phyloP scores from a whole-genome alignment of 2,113 vertebrate species.

The Seriola dumerili region DNA sequence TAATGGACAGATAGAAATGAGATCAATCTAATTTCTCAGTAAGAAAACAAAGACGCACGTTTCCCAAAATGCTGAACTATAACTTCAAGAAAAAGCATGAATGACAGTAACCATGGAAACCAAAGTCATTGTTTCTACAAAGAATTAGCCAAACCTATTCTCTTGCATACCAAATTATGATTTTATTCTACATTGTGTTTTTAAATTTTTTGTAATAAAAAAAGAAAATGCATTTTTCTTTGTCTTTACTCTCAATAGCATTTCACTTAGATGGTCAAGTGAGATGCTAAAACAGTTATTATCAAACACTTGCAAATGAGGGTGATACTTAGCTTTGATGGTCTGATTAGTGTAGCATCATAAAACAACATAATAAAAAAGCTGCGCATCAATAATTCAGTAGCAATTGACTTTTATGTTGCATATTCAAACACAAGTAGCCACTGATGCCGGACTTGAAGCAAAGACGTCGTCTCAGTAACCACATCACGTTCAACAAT shows the following conservation, averaged over 20 bases:
- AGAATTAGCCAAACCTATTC: background rate
- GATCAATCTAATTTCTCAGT: no score
- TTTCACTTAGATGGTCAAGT: background rate
- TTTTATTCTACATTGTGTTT: background rate
- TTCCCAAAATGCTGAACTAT: background rate
- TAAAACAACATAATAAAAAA: background rate
- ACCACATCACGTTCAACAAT: background rate
- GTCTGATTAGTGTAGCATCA: background rate
- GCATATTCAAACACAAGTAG: conserved; percentile 37
- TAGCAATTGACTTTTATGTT: conserved; percentile 18
- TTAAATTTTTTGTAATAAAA: conserved; percentile 60
- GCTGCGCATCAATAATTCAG: background rate
- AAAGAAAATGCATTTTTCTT: background rate
- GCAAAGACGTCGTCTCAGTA: background rate
- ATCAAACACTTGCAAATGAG: no score
- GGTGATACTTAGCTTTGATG: no score
- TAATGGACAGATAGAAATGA: no score
- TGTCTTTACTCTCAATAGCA: background rate
- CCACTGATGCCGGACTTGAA: background rate
- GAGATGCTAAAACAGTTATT: background rate
- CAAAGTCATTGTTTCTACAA: conserved; percentile 26
- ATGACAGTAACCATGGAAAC: conserved; percentile 17
- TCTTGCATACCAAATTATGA: background rate
- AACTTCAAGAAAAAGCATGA: background rate
- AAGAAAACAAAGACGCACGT: background rate